Evolutionary conservation across 2,797 vertebrate genomes (phyloP).

Genomic region (Ptychobarbus kaznakovi): DNA sequence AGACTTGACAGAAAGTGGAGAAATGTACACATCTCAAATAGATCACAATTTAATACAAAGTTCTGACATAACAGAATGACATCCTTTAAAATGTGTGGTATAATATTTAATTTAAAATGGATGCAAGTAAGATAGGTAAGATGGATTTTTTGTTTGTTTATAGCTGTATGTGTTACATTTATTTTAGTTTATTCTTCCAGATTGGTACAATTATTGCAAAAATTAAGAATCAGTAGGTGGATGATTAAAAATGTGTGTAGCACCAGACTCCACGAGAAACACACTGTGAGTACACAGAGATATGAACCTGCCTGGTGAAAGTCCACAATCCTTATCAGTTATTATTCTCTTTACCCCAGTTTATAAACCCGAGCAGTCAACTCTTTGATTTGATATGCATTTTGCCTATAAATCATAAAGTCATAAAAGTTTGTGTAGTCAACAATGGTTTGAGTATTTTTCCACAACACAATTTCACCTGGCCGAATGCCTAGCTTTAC

Average conservation of each 20-base stretch:
- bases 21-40: conserved; percentile 3
- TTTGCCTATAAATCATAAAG: conserved; percentile 6
- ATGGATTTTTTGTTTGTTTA: neutral
- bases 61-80: neutral
- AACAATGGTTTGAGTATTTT: conserved; percentile 35
- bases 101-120: neutral
- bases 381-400: conserved; percentile 8
- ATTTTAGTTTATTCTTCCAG: neutral
- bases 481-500: neutral
- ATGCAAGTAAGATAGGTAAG: neutral
- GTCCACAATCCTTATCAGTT: conserved; percentile 74
- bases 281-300: conserved; percentile 43
- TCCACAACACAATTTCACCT: conserved; percentile 23
- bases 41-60: conserved; percentile 1
- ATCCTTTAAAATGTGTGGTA: neutral
- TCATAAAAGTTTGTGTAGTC: conserved; percentile 19
- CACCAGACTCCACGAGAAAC: conserved; percentile 3
- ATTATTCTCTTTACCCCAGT: conserved; percentile 64
- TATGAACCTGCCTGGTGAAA: conserved; percentile 72
- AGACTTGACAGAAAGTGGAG: conserved; percentile 5
- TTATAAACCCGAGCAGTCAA: conserved; percentile 39
- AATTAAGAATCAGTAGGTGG: neutral
- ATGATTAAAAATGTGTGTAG: neutral
- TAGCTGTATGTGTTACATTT: neutral
- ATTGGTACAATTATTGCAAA: neutral